Conservation (phyloP, 2,797 vertebrate species). For the Rhyacichthys aspro region DNA sequence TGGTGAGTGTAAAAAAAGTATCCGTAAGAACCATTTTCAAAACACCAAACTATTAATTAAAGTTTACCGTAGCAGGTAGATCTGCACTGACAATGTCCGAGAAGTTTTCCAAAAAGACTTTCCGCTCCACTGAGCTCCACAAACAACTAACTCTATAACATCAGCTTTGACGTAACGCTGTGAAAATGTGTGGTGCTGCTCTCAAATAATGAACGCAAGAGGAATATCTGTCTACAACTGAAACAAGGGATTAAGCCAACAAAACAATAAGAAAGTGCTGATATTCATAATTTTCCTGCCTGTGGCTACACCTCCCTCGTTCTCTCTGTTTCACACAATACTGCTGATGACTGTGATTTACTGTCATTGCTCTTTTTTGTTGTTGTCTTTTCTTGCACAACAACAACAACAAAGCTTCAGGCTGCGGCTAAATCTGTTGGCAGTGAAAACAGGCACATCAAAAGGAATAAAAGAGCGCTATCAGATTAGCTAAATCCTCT, state of each 20-base stretch:
- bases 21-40: too few species aligned
- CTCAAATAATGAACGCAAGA: constrained; percentile 61
- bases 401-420: constrained; percentile 50
- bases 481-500: constrained; percentile 68
- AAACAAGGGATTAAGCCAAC: constrained; percentile 71
- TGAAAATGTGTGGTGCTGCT: constrained; percentile 44
- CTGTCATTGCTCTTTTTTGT: constrained; percentile 42
- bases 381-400: constrained; percentile 47
- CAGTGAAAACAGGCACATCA: constrained; percentile 46
- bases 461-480: constrained; percentile 35
- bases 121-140: too few species aligned
- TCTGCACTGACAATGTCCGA: too few species aligned
- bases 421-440: constrained; percentile 35
- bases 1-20: too few species aligned
- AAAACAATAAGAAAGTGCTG: constrained; percentile 76
- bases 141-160: too few species aligned
- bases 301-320: constrained; percentile 49
- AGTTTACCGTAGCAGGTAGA: too few species aligned
- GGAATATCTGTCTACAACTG: constrained; percentile 58
- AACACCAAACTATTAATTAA: too few species aligned
- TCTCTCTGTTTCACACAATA: constrained; percentile 32
- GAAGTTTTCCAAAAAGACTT: too few species aligned
- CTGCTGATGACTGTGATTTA: constrained; percentile 54
- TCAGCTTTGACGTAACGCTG: constrained; percentile 43
- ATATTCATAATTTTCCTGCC: constrained; percentile 73